phyloP scores from a whole-genome alignment of 2,888 invertebrate species.

The Marasmarcha lunaedactyla region DNA sequence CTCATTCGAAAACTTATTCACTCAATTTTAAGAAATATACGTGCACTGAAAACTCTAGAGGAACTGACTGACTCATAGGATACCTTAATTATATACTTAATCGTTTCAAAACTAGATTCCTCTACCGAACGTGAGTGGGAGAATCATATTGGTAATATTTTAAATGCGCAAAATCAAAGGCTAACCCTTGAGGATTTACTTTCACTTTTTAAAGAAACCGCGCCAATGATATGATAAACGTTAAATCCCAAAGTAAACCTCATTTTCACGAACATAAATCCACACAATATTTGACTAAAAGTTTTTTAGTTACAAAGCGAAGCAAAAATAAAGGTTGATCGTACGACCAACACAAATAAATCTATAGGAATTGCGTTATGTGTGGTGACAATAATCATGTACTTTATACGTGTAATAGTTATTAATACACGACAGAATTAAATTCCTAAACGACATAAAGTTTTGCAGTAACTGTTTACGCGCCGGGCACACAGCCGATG shows the following conservation, averaged over 20 bases:
- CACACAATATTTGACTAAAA: too few species aligned
- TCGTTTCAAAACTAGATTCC: slow-evolving; percentile 7
- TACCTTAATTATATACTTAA: slow-evolving; percentile 3
- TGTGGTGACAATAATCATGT: slow-evolving; percentile 8
- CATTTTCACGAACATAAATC: neutral
- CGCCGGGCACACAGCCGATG: neutral
- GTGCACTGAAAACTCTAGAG: neutral
- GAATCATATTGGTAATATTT: neutral
- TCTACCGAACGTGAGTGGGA: slow-evolving; percentile 11
- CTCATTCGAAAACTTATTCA: slow-evolving; percentile 7
- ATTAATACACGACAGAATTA: slow-evolving; percentile 1
- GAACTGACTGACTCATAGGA: slow-evolving; percentile 1
- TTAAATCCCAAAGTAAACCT: neutral
- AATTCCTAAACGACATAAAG: slow-evolving; percentile 5
- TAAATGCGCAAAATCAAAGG: neutral
- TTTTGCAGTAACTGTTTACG: slow-evolving; percentile 10
- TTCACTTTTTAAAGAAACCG: slow-evolving; percentile 7
- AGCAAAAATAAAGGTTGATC: too few species aligned
- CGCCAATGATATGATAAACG: slow-evolving; percentile 1
- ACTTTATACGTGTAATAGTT: slow-evolving; percentile 6
- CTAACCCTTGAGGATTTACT: slow-evolving; percentile 4
- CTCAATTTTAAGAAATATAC: slow-evolving; percentile 4
- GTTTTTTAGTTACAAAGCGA: too few species aligned
- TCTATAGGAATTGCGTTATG: slow-evolving; percentile 3
- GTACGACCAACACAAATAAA: neutral